These are phyloP conservation scores for Cardiocondyla obscurior DNA, from an alignment of 1,140 invertebrate genomes.

Conservation along the genomic window DNA sequence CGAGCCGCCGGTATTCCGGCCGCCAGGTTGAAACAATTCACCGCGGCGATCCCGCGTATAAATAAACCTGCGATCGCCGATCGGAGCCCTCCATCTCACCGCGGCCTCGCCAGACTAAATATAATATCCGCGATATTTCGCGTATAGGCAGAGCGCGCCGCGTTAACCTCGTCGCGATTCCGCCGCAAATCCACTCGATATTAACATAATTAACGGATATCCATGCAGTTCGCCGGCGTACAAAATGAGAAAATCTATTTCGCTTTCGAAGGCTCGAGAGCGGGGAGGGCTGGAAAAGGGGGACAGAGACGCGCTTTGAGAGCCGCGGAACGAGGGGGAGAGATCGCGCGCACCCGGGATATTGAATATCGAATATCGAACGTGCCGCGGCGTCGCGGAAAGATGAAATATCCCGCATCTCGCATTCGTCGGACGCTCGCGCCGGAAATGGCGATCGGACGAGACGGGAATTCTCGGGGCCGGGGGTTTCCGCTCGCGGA, in stretches of 20 bases:
- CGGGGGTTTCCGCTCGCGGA: slow-evolving; percentile 22
- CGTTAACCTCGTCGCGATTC: slow-evolving; percentile 1
- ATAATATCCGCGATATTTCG: not conserved
- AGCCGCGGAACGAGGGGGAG: not conserved
- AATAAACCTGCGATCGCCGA: slow-evolving; percentile 46
- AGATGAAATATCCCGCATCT: slow-evolving; percentile 30
- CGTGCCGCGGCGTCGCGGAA: slow-evolving; percentile 22
- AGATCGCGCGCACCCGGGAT: slow-evolving; percentile 3
- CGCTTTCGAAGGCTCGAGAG: too few relatives aligned
- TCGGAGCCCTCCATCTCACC: not conserved
- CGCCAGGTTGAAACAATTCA: slow-evolving; percentile 49
- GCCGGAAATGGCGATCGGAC: slow-evolving; percentile 43
- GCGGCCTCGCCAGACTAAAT: too few relatives aligned
- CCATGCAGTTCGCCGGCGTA: slow-evolving; percentile 3
- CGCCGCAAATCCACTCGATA: too few relatives aligned
- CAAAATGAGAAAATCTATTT: slow-evolving; percentile 40
- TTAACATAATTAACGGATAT: slow-evolving; percentile 52
- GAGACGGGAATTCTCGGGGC: slow-evolving; percentile 20
- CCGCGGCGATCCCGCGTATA: not conserved
- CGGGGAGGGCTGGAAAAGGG: not conserved
- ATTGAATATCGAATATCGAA: slow-evolving; percentile 59
- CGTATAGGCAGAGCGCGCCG: not conserved
- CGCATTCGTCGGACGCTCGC: slow-evolving; percentile 20
- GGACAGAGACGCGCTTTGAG: too few relatives aligned
- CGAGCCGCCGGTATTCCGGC: slow-evolving; percentile 45